Evolutionary conservation across 2,113 vertebrate genomes (phyloP).

Genomic region (Orientallactaga bullata): DNA sequence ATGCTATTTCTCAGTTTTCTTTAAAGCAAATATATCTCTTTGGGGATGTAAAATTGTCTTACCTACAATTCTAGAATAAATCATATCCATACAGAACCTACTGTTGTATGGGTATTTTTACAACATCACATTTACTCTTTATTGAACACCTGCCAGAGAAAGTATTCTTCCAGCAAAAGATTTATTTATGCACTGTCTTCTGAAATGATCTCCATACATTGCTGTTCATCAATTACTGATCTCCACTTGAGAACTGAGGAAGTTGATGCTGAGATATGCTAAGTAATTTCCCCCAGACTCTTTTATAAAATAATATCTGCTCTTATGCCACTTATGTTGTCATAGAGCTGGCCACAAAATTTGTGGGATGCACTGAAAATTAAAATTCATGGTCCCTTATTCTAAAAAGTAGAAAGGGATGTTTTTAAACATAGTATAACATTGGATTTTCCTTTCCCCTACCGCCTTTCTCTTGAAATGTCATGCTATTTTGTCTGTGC

Average conservation of each 20-base stretch:
- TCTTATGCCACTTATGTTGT: background rate
- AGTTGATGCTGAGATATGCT: background rate
- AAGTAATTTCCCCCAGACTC: background rate
- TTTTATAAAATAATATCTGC: background rate
- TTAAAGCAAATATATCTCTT: slow-evolving; percentile 19
- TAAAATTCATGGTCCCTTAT: background rate
- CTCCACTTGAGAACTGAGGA: background rate
- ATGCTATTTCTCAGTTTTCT: background rate
- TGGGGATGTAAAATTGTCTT: background rate
- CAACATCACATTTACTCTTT: background rate
- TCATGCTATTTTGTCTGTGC: background rate
- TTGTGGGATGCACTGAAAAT: background rate
- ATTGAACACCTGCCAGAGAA: slow-evolving; percentile 12
- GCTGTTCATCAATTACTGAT: background rate
- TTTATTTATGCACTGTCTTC: background rate
- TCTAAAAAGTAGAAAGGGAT: background rate
- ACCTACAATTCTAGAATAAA: background rate
- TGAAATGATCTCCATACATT: slow-evolving; percentile 17
- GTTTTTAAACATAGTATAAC: background rate
- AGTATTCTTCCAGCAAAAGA: background rate
- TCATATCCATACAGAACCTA: background rate
- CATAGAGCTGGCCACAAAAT: background rate
- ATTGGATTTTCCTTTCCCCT: background rate
- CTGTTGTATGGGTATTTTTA: slow-evolving; percentile 8
- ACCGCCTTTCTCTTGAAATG: background rate